Base-by-base conservation (phyloP, 2,888 invertebrate genomes). In the Drosophila prostipennis region DNA sequence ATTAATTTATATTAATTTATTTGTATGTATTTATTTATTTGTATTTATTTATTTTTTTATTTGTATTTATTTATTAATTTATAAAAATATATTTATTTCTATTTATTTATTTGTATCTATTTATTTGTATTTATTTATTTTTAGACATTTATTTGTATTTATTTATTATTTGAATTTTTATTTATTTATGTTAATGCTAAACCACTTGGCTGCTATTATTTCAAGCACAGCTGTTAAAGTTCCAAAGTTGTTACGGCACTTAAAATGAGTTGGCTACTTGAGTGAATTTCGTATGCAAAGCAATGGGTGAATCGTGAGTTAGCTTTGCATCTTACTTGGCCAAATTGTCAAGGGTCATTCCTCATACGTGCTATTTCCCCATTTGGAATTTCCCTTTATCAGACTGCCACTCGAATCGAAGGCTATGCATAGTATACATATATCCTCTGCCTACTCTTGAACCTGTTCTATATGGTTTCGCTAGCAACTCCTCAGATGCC, bases 311-410 rank as follows among this genome's bases (percentile, higher is more conserved):
- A 16, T 55, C 29, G 36, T 11, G 10, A 6, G 56, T 16, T 54
- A 19, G 29, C 39, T 57, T 19, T 29, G 60, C 40, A 60, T 42
- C 45, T 40, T 48, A 60, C 61, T 63, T 63, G 42, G 61, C 40
- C 34, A 63, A 63, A 60, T 61, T 63, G 61, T 48, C 48, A 61
- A 63, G 61, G 63, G 63, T 42, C 63, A 63, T 49, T 61, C 63
- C 40, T 29, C 48, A 60, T 48, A 61, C 61, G 61, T 61, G 61
- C 40, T n/a, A n/a, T 6, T 23, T 40, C 1, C 7, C 48, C n/a
- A 29, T 39, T 52, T 39, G 7, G 54, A 10, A 23, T 39, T 26
- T 10, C n/a, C 1, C 36, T 8, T 8, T 32, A 39, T 26, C 37
- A 26, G 34, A 23, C 23, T 23, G 23, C 23, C 42, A 3, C 43